phyloP scores from a whole-genome alignment of 1,140 invertebrate species.

The Elymnias hypermnestra region DNA sequence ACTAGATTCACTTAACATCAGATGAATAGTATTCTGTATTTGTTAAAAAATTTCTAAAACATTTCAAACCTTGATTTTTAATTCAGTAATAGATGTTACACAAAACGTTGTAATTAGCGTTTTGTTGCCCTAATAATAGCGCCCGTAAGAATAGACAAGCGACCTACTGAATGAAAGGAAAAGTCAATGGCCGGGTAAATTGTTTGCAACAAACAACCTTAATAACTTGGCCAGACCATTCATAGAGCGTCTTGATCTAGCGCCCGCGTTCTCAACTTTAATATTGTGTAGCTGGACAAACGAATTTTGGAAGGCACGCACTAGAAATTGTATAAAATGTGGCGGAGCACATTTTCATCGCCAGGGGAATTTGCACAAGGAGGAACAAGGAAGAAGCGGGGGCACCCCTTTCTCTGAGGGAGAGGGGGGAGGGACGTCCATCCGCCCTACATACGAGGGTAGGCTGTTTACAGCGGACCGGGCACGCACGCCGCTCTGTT shows the following conservation, averaged over 20 bases:
- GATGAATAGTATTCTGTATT: no score
- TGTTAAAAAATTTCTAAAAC: no score
- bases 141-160: constrained; percentile 34
- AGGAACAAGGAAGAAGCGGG: constrained; percentile 70
- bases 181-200: constrained; percentile 54
- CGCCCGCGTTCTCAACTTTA: constrained; percentile 18
- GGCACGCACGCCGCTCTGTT: constrained; percentile 62
- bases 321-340: constrained; percentile 75
- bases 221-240: constrained; percentile 49
- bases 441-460: constrained; percentile 66
- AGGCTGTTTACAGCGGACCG: constrained; percentile 63
- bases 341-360: constrained; percentile 73
- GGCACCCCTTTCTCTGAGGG: constrained; percentile 66
- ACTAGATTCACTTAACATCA: no score
- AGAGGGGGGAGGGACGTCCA: constrained; percentile 44
- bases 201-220: constrained; percentile 50
- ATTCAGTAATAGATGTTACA: background rate
- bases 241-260: constrained; percentile 32
- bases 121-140: constrained; percentile 27
- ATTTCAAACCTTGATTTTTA: no score
- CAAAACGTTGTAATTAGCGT: constrained; percentile 8
- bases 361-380: constrained; percentile 74
- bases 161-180: constrained; percentile 48
- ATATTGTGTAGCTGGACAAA: constrained; percentile 20
- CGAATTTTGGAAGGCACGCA: constrained; percentile 45